These are phyloP conservation scores for Cyclopterus lumpus DNA, from an alignment of 2,797 vertebrate genomes.

Conservation along the genomic window DNA sequence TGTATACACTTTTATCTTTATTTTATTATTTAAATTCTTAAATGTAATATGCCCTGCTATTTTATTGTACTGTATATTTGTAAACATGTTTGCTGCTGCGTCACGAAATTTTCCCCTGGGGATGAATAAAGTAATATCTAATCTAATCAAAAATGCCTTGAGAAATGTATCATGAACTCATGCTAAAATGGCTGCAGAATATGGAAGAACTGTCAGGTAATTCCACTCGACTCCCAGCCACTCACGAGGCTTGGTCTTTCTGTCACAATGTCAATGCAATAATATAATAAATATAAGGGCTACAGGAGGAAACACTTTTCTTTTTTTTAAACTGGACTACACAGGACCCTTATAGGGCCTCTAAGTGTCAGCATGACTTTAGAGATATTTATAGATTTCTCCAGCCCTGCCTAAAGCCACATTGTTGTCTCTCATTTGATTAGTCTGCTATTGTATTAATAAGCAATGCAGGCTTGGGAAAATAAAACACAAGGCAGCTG, in stretches of 20 bases:
- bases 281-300: not conserved
- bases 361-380: conserved; percentile 62
- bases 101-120: too few species aligned
- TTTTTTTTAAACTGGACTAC: conserved; percentile 20
- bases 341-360: conserved; percentile 52
- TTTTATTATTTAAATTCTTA: too few species aligned
- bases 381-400: conserved; percentile 72
- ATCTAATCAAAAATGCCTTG: not conserved
- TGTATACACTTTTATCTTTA: too few species aligned
- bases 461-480: conserved; percentile 43
- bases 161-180: not conserved
- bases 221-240: conserved; percentile 6
- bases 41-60: too few species aligned
- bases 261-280: not conserved
- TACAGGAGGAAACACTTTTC: conserved; percentile 29
- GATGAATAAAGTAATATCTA: not conserved
- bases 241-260: not conserved
- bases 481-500: conserved; percentile 15
- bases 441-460: conserved; percentile 75
- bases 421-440: conserved; percentile 79
- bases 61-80: too few species aligned
- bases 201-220: conserved; percentile 13
- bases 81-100: too few species aligned
- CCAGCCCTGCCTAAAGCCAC: conserved; percentile 65
- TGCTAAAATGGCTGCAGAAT: not conserved